Evolutionary conservation across 2,888 invertebrate species (phyloP).

Genomic region (Microplitis deprimator): DNA sequence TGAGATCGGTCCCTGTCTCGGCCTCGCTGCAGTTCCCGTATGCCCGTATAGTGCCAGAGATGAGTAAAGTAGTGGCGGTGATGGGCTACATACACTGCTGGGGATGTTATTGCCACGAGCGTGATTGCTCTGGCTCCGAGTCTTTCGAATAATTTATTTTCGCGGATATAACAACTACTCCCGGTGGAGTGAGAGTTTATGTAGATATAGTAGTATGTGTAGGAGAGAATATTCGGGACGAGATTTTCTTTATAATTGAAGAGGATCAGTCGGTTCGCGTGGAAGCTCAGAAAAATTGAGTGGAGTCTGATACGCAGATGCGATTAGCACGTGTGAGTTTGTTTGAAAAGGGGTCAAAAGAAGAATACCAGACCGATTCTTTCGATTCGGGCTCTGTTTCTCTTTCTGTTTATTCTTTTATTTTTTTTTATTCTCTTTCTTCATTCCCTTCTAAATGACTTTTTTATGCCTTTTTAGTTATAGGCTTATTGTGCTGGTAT

Average conservation of each 20-base stretch:
- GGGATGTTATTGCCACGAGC: constrained; percentile 63
- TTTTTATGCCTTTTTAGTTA: constrained; percentile 8
- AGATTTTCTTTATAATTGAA: constrained; percentile 55
- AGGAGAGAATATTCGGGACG: constrained; percentile 9
- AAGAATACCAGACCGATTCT: too few relatives aligned
- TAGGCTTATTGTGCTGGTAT: background rate
- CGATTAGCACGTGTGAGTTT: constrained; percentile 58
- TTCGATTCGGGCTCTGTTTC: constrained; percentile 2
- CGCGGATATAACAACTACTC: constrained; percentile 41
- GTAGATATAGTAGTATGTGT: too few relatives aligned
- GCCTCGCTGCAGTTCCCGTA: constrained; percentile 28
- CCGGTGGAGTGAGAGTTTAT: background rate
- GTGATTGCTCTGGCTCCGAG: constrained; percentile 63
- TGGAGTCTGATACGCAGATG: constrained; percentile 67
- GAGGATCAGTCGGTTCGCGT: constrained; percentile 53
- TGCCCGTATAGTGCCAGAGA: background rate
- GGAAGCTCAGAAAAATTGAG: constrained; percentile 69
- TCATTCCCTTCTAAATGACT: background rate
- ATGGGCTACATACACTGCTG: constrained; percentile 7
- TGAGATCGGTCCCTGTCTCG: constrained; percentile 32
- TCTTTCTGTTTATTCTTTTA: background rate
- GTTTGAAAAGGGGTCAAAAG: constrained; percentile 24
- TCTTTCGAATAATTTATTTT: constrained; percentile 67
- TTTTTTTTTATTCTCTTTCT: background rate
- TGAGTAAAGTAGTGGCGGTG: constrained; percentile 1